Evolutionary conservation across 2,888 invertebrate species (phyloP), one percentile per base, ranked within the genome.

Genomic region (Achlya flavicornis): DNA sequence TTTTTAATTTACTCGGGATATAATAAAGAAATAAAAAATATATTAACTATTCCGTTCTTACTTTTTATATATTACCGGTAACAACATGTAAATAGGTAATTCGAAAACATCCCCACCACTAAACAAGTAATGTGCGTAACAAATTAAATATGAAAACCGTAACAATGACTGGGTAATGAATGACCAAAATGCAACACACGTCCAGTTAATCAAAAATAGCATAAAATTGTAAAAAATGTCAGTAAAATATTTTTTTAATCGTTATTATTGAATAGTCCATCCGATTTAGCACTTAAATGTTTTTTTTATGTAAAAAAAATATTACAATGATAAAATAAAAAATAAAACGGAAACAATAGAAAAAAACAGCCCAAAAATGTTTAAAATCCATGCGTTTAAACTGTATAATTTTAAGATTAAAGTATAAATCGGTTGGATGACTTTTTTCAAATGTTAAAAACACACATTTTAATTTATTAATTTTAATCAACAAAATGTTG

Each of bases 351-450:
- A 38, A 12, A 43, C 5, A 46, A 12, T 19, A 26, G 33, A 8
- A 12, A 33, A n/a, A 35, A 14, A 33, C n/a, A 58, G 58, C 14
- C 14, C n/a, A 2, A 12, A 32, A 35, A 6, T n/a, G 0, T 11
- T 38, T 59, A 33, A n/a, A 59, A 35, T 14, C 35, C 58, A 59
- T 38, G 35, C 19, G 19, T 41, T 60, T 12, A 60, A 53, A 53
- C n/a, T 19, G 19, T 43, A 11, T 26, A 41, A 16, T 8, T 60
- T 58, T 41, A 61, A 19, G 3, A 53, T 3, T 41, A 0, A 10
- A 19, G 43, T 66, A 73, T 59, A 79, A 83, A 88, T 88, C 79
- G 84, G 87, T 78, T 88, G 87, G 87, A 89, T 78, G 78, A 81
- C 79, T 19, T 53, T 53, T 19, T 35, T 10, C 6, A 46, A 53